Evolutionary conservation across 1,140 invertebrate species (phyloP), one percentile per base, ranked within the genome.

Genomic region (Lethrus apterus): DNA sequence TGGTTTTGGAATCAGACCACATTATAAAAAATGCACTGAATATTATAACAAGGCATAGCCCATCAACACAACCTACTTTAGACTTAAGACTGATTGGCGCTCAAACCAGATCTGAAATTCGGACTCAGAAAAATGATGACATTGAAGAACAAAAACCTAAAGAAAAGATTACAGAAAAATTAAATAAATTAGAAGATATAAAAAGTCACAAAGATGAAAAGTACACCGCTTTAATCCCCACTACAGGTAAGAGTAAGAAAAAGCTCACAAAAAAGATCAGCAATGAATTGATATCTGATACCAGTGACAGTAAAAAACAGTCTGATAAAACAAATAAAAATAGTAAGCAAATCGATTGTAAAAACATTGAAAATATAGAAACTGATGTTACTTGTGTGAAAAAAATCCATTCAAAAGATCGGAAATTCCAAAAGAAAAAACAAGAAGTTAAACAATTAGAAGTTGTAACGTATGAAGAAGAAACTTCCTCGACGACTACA

Each of bases 1-100:
- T 85, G 0, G 78, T 86, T 46, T 71, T 91, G 31, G 90, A 85
- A 62, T 82, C 82, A 2, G 82, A 88, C 58, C 71, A 80, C 13
- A 80, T 86, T 46, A 70, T 86, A 40, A 73, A 74, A 32, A 73
- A 61, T 36, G 53, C 60, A 3, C 29, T 58, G 20, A 49, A 26
- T 8, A 51, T 53, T 9, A 44, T 59, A 5, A 33, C 50, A 5
- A 56, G 54, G 4, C 72, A 67, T 42, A 69, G 67, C 46, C 67
- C 70, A 13, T 59, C 71, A 0, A 61, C 75, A 1, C 73, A 77
- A 45, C 73, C 75, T 2, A 72, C 78, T 0, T 60, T 82, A 7
- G 78, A 82, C 66, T 62, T 82, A n/a, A 67, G 78, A 17, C 41
- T 59, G 19, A 50, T 64, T 4, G 62, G 58, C 14, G 51, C 58